Conservation (phyloP, 1,140 invertebrate genomes). For the Paraescarpia echinospica region DNA sequence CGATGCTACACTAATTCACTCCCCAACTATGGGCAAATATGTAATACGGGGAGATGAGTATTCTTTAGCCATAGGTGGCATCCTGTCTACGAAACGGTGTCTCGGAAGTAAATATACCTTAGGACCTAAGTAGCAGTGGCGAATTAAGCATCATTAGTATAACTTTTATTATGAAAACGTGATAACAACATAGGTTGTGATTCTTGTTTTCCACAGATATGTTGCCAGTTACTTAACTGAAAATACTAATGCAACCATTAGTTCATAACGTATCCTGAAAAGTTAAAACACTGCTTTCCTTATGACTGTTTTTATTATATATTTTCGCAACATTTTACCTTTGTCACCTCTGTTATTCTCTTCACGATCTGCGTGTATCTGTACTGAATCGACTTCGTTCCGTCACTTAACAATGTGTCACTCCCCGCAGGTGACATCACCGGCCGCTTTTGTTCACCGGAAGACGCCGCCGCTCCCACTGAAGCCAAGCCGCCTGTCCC, state of each 20-base stretch:
- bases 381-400: background rate
- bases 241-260: background rate
- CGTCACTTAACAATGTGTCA: background rate
- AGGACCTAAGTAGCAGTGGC: too few relatives aligned
- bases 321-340: background rate
- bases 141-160: too few relatives aligned
- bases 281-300: background rate
- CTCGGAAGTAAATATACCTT: too few relatives aligned
- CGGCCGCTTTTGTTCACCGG: background rate
- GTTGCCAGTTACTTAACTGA: background rate
- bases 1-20: too few relatives aligned
- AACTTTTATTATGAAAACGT: too few relatives aligned
- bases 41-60: too few relatives aligned
- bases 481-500: background rate
- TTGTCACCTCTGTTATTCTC: background rate
- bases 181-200: too few relatives aligned
- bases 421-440: background rate
- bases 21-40: too few relatives aligned
- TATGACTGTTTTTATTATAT: background rate
- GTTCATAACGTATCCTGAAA: background rate
- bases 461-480: background rate
- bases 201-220: too few relatives aligned
- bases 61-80: too few relatives aligned
- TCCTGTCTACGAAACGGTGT: too few relatives aligned
- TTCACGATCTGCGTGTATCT: background rate